Evolutionary conservation across 2,113 vertebrate species (phyloP), one percentile per base, ranked within the genome.

Genomic region (Balaeniceps rex): DNA sequence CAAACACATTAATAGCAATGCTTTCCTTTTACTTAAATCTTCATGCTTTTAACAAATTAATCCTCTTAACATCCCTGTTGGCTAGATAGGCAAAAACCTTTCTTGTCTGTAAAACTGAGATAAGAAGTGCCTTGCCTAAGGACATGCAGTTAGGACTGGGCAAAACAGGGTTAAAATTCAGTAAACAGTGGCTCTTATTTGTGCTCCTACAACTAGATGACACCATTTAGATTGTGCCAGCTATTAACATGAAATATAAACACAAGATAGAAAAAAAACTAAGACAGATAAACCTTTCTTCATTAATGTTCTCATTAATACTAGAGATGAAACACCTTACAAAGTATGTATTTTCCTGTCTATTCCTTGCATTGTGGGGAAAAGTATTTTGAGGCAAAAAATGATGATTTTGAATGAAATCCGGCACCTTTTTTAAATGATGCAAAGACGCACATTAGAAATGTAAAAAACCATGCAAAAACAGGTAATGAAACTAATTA

Each of bases 11-110:
- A 83, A 82, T 14, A 91, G 7, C 18, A 87, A 69, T 31, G 23
- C 6, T 89, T 87, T 51, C 9, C 34, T 93, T 94, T 83, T 76
- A 28, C 75, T 90, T 66, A 79, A 69, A 88, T 85, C 70, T 94
- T 85, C 49, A 80, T 52, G 81, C 63, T 82, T 87, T 95, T 77
- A 93, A 89, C 26, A 94, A 94, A 91, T 87, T 89, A 95, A 94
- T 96, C 75, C 78, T 95, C 88, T 92, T 94, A 95, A 87, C 42
- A 77, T 70, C 66, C 78, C 52, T 84, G 46, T 87, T 80, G 84
- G 44, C 33, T 38, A 93, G 51, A 74, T 28, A 85, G 63, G 66
- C 16, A 87, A 95, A 91, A 92, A 34, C 8, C n/a, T 84, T 60
- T 91, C 76, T 92, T 91, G 57, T 82, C 93, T 96, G 93, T 76